Evolutionary conservation across 2,797 vertebrate species (phyloP).

Genomic region (Eremophila alpestris): DNA sequence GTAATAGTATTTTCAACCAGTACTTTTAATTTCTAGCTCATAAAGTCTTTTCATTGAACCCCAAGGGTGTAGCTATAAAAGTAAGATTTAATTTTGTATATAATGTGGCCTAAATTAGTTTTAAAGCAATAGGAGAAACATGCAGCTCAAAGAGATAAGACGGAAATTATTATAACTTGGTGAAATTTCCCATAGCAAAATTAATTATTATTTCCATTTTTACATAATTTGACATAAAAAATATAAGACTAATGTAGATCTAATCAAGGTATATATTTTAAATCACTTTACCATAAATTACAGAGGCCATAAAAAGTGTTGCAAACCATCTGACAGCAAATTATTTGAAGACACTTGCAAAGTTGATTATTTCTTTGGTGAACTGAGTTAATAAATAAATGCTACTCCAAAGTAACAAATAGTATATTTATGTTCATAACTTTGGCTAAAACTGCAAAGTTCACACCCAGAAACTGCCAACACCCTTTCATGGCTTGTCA

Average conservation of each 20-base stretch:
- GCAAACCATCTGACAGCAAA: background rate
- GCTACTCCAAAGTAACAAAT: background rate
- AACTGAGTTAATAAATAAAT: constrained; percentile 6
- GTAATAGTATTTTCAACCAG: constrained; percentile 85
- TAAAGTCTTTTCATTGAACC: constrained; percentile 85
- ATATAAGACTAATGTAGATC: constrained; percentile 63
- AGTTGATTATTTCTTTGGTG: background rate
- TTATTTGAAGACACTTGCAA: constrained; percentile 19
- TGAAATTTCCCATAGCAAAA: constrained; percentile 78
- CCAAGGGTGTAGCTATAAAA: constrained; percentile 86
- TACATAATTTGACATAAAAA: constrained; percentile 72
- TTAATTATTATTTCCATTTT: constrained; percentile 79
- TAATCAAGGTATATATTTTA: constrained; percentile 63
- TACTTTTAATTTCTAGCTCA: constrained; percentile 88
- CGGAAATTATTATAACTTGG: constrained; percentile 78
- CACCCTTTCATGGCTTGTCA: background rate
- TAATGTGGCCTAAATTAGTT: constrained; percentile 84
- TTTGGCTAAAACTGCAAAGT: background rate
- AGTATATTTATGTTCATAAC: background rate
- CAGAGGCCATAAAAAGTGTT: background rate
- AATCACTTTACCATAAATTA: constrained; percentile 56
- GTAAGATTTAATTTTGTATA: constrained; percentile 87
- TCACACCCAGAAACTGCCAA: background rate
- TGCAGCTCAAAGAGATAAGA: constrained; percentile 76
- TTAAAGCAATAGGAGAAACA: constrained; percentile 81